These are phyloP conservation scores for Oryzias celebensis DNA, from an alignment of 2,113 vertebrate genomes.

Conservation along the genomic window DNA sequence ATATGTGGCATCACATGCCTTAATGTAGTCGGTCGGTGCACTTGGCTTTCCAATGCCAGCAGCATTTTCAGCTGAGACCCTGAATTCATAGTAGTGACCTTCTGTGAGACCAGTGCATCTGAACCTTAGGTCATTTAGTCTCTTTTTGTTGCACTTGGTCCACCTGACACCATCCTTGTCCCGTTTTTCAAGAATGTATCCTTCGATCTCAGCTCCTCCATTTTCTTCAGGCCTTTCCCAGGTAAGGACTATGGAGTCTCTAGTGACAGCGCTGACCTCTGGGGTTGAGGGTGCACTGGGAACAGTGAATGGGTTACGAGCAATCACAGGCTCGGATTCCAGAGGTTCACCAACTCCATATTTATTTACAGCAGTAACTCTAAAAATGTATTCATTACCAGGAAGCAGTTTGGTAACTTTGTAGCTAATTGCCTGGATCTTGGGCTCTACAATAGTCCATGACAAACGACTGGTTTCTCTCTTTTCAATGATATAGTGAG, in stretches of 20 bases:
- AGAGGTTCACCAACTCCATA: conserved; percentile 93
- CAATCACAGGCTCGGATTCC: conserved; percentile 91
- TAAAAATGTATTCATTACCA: conserved; percentile 98
- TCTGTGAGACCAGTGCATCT: conserved; percentile 90
- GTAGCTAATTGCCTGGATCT: conserved; percentile 91
- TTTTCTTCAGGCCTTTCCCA: conserved; percentile 91
- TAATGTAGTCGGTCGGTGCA: conserved; percentile 86
- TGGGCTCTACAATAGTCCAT: conserved; percentile 94
- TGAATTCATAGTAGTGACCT: conserved; percentile 94
- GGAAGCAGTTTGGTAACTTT: conserved; percentile 95
- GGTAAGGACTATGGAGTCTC: conserved; percentile 92
- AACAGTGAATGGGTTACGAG: conserved; percentile 90
- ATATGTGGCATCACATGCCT: conserved; percentile 91
- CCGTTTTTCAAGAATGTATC: conserved; percentile 95
- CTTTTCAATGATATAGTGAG: conserved; percentile 95
- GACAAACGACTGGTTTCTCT: conserved; percentile 97
- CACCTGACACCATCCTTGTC: conserved; percentile 96
- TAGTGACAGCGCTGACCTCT: conserved; percentile 88
- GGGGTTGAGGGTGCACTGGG: conserved; percentile 89
- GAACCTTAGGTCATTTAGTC: conserved; percentile 87
- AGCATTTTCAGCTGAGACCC: conserved; percentile 96
- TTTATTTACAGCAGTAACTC: conserved; percentile 96
- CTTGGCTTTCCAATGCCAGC: conserved; percentile 91
- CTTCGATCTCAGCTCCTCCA: conserved; percentile 93
- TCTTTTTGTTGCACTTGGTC: conserved; percentile 97